Evolutionary conservation across 2,797 vertebrate genomes (phyloP).

Genomic region (Pristis pectinata): DNA sequence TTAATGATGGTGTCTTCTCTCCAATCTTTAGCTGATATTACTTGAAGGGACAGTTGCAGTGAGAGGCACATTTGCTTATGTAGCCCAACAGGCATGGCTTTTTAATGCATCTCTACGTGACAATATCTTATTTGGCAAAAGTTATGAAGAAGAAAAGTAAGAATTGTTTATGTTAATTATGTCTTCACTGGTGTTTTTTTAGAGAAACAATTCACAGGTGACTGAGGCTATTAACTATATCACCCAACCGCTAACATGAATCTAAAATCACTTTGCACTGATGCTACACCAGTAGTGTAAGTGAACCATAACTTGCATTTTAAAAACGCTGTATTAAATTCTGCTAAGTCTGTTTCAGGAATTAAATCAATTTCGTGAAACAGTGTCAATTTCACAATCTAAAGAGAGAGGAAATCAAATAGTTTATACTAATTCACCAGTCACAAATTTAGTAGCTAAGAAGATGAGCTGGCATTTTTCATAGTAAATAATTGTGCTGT

Average conservation of each 20-base stretch:
- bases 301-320: not conserved
- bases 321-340: not conserved
- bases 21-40: conserved; percentile 63
- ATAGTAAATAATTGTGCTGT: not conserved
- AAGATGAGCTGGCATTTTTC: not conserved
- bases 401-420: not conserved
- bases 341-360: not conserved
- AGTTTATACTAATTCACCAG: not conserved
- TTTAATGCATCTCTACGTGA: conserved; percentile 70
- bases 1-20: not conserved
- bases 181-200: not conserved
- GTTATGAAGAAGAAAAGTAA: conserved; percentile 61
- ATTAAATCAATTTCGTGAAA: not conserved
- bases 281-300: not conserved
- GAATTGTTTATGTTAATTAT: conserved; percentile 39
- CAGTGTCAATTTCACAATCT: not conserved
- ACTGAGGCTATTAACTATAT: not conserved
- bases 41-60: conserved; percentile 64
- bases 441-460: not conserved
- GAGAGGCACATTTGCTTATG: conserved; percentile 62
- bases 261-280: not conserved
- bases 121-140: conserved; percentile 71
- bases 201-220: not conserved
- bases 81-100: conserved; percentile 75
- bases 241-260: not conserved